Evolutionary conservation across 92 coral and sea anemone species (phyloP).

Genomic region (Bergia puertoricense): DNA sequence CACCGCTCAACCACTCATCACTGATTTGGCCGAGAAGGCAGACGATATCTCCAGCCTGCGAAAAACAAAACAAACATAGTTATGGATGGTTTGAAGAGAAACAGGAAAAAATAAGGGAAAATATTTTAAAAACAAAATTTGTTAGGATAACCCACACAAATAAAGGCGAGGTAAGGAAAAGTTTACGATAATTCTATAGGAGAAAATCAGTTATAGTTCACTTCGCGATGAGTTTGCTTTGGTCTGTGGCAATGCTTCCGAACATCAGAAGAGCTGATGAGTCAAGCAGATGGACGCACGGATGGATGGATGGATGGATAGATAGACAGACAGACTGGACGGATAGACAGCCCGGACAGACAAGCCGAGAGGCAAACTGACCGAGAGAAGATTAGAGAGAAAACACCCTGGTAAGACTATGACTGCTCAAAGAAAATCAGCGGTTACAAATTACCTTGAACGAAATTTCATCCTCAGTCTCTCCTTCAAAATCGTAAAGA

Average conservation of each 20-base stretch:
- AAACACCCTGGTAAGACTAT: too few relatives aligned
- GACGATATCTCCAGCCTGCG: conserved; percentile 75
- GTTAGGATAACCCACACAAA: not conserved
- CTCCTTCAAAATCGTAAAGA: conserved; percentile 89
- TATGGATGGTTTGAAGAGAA: not conserved
- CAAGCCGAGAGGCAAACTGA: not conserved
- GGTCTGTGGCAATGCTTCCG: too few relatives aligned
- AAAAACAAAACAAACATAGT: not conserved
- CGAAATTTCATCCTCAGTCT: conserved; percentile 74
- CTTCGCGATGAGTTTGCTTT: too few relatives aligned
- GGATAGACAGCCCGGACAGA: not conserved
- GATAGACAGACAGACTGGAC: not conserved
- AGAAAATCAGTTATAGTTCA: too few relatives aligned
- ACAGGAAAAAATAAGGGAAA: not conserved
- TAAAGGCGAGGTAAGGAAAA: too few relatives aligned
- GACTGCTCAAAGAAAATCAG: not conserved
- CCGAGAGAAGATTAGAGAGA: not conserved
- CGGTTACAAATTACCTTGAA: conserved; percentile 67
- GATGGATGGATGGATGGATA: not conserved
- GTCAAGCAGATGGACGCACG: not conserved
- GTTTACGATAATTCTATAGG: too few relatives aligned
- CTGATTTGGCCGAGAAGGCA: conserved; percentile 68
- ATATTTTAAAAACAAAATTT: too few relatives aligned
- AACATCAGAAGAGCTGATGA: not conserved
- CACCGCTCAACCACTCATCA: conserved; percentile 87